Percentiles rank a stretch among this genome's conserved stretches.
Conservation (phyloP, 2,888 invertebrate species). For the Ptychoptera contaminata region DNA sequence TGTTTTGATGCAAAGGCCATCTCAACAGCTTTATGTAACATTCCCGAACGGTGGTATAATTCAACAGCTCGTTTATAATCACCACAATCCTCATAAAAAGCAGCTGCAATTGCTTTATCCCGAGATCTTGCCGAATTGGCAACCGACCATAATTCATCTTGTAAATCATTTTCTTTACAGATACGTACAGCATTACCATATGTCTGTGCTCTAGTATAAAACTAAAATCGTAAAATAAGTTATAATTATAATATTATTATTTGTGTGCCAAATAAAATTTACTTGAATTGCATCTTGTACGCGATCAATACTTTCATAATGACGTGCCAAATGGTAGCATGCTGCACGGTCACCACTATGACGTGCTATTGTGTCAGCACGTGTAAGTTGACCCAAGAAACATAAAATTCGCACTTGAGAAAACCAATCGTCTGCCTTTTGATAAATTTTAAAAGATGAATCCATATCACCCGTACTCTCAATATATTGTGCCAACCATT, state of each 20-base stretch:
- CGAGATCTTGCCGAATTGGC: constrained; percentile 56
- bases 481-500: constrained; percentile 97
- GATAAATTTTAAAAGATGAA: constrained; percentile 74
- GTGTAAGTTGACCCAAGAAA: constrained; percentile 50
- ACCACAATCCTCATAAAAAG: constrained; percentile 73
- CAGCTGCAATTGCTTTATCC: constrained; percentile 79
- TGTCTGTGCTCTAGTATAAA: constrained; percentile 69
- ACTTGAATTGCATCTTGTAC: constrained; percentile 73
- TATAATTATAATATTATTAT: neutral
- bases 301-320: constrained; percentile 78
- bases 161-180: constrained; percentile 67
- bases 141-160: constrained; percentile 77
- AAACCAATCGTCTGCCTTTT: constrained; percentile 70
- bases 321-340: constrained; percentile 85
- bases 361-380: constrained; percentile 54
- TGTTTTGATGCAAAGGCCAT: constrained; percentile 82
- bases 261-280: constrained; percentile 5
- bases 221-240: constrained; percentile 20
- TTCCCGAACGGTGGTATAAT: constrained; percentile 82
- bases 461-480: constrained; percentile 92
- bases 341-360: constrained; percentile 74
- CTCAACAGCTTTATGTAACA: constrained; percentile 81
- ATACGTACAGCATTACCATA: constrained; percentile 67
- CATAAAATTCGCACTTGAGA: constrained; percentile 60
- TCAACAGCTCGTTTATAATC: constrained; percentile 79